phyloP scores from a whole-genome alignment of 1,140 invertebrate genomes.

The Orius laevigatus region DNA sequence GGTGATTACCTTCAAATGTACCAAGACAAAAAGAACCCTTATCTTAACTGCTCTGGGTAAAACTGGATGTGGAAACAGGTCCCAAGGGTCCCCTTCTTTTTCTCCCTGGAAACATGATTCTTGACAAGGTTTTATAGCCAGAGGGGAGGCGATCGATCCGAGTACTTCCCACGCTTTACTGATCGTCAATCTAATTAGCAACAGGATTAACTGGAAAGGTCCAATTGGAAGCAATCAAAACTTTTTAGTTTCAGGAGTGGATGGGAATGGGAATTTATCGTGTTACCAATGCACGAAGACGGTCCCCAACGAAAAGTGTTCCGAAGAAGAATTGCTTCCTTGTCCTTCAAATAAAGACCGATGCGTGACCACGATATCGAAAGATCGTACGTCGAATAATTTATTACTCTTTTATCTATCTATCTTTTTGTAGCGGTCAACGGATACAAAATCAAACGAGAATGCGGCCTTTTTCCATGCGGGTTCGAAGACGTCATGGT shows the following conservation, averaged over 20 bases:
- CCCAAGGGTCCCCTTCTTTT: too few relatives aligned
- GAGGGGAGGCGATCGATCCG: too few relatives aligned
- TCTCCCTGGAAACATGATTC: too few relatives aligned
- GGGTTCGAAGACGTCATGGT: slow-evolving; percentile 29
- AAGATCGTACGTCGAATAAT: slow-evolving; percentile 27
- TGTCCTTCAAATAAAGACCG: slow-evolving; percentile 30
- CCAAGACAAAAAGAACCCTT: too few relatives aligned
- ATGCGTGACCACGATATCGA: slow-evolving; percentile 32
- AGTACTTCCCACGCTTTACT: too few relatives aligned
- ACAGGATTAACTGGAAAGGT: too few relatives aligned
- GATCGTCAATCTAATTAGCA: too few relatives aligned
- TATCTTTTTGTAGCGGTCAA: slow-evolving; percentile 26
- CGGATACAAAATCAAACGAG: slow-evolving; percentile 28
- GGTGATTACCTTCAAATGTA: too few relatives aligned
- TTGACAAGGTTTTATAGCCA: too few relatives aligned
- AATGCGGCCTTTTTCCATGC: slow-evolving; percentile 35
- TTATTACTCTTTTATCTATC: background rate
- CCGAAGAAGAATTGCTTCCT: slow-evolving; percentile 25
- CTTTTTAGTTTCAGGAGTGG: background rate
- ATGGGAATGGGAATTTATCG: slow-evolving; percentile 4
- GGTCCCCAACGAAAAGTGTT: slow-evolving; percentile 26
- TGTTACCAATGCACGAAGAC: slow-evolving; percentile 35
- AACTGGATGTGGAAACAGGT: too few relatives aligned
- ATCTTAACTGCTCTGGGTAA: too few relatives aligned
- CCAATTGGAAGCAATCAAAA: too few relatives aligned